phyloP scores from a whole-genome alignment of 1,140 invertebrate species.

The Gerris buenoi region DNA sequence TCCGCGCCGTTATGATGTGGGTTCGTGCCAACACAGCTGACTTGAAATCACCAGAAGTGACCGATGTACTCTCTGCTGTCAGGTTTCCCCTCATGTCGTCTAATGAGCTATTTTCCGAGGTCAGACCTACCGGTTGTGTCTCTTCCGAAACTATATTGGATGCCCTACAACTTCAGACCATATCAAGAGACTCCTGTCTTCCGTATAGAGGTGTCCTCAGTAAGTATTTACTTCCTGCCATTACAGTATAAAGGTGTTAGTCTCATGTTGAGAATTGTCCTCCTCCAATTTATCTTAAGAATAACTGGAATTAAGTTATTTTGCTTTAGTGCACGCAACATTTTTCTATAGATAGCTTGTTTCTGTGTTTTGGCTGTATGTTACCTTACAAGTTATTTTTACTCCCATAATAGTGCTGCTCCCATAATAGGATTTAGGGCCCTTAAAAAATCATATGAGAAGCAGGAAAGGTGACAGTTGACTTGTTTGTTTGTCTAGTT shows the following conservation, averaged over 20 bases:
- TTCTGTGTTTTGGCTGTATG: no score
- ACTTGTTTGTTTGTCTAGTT: no score
- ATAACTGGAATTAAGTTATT: neutral
- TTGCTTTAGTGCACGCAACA: no score
- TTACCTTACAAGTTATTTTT: no score
- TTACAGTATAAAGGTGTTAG: no score
- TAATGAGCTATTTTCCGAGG: conserved; percentile 70
- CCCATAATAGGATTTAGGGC: no score
- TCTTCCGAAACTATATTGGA: conserved; percentile 81
- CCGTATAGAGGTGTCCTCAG: conserved; percentile 62
- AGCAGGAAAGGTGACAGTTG: no score
- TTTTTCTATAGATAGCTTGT: no score
- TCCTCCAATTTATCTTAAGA: neutral
- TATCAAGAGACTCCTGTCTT: conserved; percentile 57
- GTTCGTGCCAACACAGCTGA: conserved; percentile 46
- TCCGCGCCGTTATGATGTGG: conserved; percentile 75
- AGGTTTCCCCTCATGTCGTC: conserved; percentile 68
- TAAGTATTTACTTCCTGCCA: no score
- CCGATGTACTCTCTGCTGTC: conserved; percentile 33
- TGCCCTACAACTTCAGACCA: conserved; percentile 73
- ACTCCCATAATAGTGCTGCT: no score
- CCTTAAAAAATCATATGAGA: no score
- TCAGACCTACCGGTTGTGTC: conserved; percentile 70
- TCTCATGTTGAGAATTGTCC: no score
- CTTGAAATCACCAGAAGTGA: conserved; percentile 11